phyloP scores from a whole-genome alignment of 2,113 vertebrate genomes.

The Shinisaurus crocodilurus region DNA sequence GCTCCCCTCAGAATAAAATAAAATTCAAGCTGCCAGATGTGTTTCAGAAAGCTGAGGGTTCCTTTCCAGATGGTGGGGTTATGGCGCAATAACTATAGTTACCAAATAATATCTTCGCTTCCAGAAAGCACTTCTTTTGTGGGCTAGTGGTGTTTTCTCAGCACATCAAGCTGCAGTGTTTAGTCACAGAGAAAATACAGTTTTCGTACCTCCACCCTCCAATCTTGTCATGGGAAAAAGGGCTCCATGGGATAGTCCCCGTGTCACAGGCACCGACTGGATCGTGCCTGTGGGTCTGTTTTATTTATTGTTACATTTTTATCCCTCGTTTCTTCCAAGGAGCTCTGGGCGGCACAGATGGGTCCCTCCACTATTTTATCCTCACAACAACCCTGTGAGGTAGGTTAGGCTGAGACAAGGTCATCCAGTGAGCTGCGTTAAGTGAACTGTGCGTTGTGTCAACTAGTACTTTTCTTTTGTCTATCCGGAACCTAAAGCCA shows the following conservation, averaged over 20 bases:
- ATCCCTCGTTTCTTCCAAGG: not conserved
- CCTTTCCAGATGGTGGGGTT: not conserved
- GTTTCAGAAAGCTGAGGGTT: not conserved
- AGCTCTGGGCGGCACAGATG: not conserved
- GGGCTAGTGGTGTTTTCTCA: not conserved
- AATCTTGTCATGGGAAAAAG: not conserved
- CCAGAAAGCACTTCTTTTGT: not conserved
- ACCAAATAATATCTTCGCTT: not conserved
- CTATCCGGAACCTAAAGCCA: not conserved
- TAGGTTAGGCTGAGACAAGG: no score
- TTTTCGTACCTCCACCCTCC: not conserved
- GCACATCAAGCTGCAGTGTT: not conserved
- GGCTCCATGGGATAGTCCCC: no score
- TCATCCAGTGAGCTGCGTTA: not conserved
- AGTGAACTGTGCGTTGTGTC: not conserved
- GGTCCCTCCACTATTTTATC: not conserved
- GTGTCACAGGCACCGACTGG: no score
- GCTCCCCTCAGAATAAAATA: not conserved
- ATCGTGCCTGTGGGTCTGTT: no score
- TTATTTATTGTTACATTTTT: no score
- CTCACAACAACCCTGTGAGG: not conserved
- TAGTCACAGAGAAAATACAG: not conserved
- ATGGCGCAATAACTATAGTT: not conserved
- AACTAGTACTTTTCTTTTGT: not conserved
- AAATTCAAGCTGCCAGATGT: not conserved